Conservation (phyloP, 2,888 invertebrate genomes). For the Andrena fulva region DNA sequence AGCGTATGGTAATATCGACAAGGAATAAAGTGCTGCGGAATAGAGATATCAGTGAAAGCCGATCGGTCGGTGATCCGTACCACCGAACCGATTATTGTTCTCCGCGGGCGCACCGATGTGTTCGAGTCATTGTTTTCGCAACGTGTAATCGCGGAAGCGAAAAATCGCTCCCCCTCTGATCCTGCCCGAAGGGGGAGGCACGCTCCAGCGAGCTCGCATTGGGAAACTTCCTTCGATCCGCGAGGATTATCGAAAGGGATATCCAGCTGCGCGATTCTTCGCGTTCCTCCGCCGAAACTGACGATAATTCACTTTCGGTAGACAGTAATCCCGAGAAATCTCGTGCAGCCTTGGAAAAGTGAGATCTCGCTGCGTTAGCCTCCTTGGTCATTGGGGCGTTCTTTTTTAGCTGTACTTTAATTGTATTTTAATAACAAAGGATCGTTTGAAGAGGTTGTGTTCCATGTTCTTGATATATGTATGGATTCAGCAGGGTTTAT, state of each 20-base stretch:
- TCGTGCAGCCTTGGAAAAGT: constrained; percentile 23
- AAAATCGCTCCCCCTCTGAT: constrained; percentile 45
- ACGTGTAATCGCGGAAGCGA: constrained; percentile 67
- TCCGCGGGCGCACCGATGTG: constrained; percentile 32
- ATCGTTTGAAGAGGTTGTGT: too few species aligned
- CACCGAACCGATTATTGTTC: constrained; percentile 55
- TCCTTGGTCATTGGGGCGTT: background rate
- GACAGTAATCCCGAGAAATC: constrained; percentile 27
- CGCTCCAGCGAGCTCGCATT: constrained; percentile 58
- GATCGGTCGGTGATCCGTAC: constrained; percentile 52
- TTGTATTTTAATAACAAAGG: too few species aligned
- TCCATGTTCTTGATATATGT: too few species aligned
- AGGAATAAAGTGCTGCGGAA: constrained; percentile 49
- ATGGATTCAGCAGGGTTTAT: too few species aligned
- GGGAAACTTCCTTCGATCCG: constrained; percentile 43
- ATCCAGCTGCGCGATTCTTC: constrained; percentile 68
- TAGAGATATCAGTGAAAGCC: constrained; percentile 72
- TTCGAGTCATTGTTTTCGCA: constrained; percentile 58
- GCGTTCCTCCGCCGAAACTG: constrained; percentile 23
- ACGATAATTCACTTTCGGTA: constrained; percentile 39
- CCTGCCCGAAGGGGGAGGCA: constrained; percentile 20
- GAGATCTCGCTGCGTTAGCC: background rate
- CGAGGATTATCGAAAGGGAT: constrained; percentile 65
- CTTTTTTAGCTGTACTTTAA: background rate
- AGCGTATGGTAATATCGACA: constrained; percentile 65